Evolutionary conservation across 2,113 vertebrate species (phyloP), one percentile per base, ranked within the genome.

Genomic region (Zosterops pallidus): DNA sequence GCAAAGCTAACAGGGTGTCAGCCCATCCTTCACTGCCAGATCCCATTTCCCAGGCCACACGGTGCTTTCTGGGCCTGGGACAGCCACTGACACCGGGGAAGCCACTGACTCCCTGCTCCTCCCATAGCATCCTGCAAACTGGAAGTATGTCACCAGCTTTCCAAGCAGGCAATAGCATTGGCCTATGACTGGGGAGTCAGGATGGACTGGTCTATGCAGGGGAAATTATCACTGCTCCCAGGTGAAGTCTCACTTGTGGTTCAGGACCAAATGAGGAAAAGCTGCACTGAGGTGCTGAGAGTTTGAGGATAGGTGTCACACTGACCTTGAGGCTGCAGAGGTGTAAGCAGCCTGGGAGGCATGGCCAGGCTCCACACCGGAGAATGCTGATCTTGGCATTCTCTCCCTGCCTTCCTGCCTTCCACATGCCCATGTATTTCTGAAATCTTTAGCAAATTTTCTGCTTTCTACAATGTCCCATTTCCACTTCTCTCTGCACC

Each of bases 361-460:
- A 3, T 2, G 11, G 31, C 41, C 28, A 20, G 35, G 53, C 17
- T 59, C 24, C 31, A 41, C 60, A 29, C 9, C 0, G 0, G 20
- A 35, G 11, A 5, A 5, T 22, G 4, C 23, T 63, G 9, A 22
- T 47, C 31, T 67, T 55, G 47, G 33, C 29, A 19, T 33, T 41
- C n/a, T 49, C 5, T 37, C 25, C 18, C 37, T 49, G 16, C 12
- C 14, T 33, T 80, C 17, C 28, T 9, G 20, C 44, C 22, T 89
- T 86, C 49, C 39, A 37, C 15, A 11, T 26, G 65, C 2, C 8
- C 18, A 7, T 0, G 0, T 18, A 13, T 24, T 68, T 25, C 17
- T 50, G 46, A 26, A 42, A 59, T 22, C 33, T 37, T 77, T 62
- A 21, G 50, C 8, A 11, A 1, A 9, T 49, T 42, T 92, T 59